These are phyloP conservation scores for Horisme vitalbata DNA, from an alignment of 2,888 invertebrate species.

Conservation along the genomic window DNA sequence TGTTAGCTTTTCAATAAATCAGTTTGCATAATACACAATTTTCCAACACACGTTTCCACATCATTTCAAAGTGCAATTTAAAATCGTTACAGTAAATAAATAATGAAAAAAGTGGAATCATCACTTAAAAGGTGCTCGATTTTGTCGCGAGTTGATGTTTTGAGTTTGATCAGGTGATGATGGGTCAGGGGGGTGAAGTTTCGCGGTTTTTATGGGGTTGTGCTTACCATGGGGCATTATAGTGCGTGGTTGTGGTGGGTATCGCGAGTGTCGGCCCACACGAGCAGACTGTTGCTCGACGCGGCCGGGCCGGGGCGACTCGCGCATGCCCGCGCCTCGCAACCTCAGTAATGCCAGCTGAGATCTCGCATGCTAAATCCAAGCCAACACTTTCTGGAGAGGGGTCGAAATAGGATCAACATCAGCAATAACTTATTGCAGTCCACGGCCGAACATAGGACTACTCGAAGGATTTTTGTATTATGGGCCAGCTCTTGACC, in stretches of 20 bases:
- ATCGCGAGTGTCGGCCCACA: slow-evolving; percentile 68
- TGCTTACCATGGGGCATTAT: slow-evolving; percentile 77
- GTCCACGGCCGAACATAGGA: too few relatives aligned
- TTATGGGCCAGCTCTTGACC: too few relatives aligned
- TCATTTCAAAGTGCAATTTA: slow-evolving; percentile 38
- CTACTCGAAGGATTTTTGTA: too few relatives aligned
- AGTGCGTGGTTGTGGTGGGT: slow-evolving; percentile 56
- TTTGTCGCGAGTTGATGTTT: slow-evolving; percentile 13
- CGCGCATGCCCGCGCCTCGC: slow-evolving; percentile 51
- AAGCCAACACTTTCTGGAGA: too few relatives aligned
- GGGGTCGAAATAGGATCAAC: too few relatives aligned
- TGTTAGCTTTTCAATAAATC: slow-evolving; percentile 41
- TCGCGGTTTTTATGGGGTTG: slow-evolving; percentile 42
- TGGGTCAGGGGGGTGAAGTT: slow-evolving; percentile 30
- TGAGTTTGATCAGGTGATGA: slow-evolving; percentile 18
- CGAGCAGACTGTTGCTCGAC: slow-evolving; percentile 79
- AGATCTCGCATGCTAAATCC: background rate
- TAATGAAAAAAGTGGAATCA: slow-evolving; percentile 58
- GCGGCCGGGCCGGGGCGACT: slow-evolving; percentile 61
- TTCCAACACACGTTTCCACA: slow-evolving; percentile 34
- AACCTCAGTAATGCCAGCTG: slow-evolving; percentile 13
- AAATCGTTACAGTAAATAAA: slow-evolving; percentile 63
- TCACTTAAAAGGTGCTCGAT: slow-evolving; percentile 59
- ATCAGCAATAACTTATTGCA: too few relatives aligned
- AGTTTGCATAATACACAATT: slow-evolving; percentile 32